Evolutionary conservation across 2,888 invertebrate genomes (phyloP).

Genomic region (Heteromyza rotundicornis): DNA sequence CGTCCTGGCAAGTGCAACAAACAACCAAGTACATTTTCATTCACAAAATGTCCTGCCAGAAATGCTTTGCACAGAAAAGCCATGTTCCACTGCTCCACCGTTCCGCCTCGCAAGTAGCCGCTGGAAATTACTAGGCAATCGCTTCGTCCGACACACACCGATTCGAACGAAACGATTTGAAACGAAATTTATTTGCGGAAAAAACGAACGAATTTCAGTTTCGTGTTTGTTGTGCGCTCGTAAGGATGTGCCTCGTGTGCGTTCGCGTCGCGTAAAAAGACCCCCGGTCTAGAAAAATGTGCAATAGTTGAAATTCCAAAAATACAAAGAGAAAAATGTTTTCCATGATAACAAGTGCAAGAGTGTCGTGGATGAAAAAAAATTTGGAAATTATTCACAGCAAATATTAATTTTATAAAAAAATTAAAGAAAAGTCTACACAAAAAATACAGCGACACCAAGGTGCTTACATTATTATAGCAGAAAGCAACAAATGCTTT

Average conservation of each 20-base stretch:
- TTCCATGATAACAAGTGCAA: too few relatives aligned
- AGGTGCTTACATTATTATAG: too few relatives aligned
- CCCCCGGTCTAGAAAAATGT: too few relatives aligned
- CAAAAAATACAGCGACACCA: too few relatives aligned
- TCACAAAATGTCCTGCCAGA: not conserved
- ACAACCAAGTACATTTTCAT: not conserved
- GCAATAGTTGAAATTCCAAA: too few relatives aligned
- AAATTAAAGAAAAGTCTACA: too few relatives aligned
- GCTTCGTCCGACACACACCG: not conserved
- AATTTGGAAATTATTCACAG: too few relatives aligned
- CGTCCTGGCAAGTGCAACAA: not conserved
- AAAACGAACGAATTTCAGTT: constrained; percentile 55
- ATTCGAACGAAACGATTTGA: not conserved
- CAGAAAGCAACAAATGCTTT: too few relatives aligned
- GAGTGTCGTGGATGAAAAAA: too few relatives aligned
- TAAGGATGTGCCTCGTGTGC: constrained; percentile 57
- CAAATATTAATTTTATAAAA: too few relatives aligned
- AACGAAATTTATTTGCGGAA: constrained; percentile 45
- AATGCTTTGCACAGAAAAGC: not conserved
- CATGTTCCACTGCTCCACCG: not conserved
- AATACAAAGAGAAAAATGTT: too few relatives aligned
- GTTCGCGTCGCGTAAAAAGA: constrained; percentile 46
- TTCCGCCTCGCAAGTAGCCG: constrained; percentile 6
- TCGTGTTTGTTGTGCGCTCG: constrained; percentile 61
- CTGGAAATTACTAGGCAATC: constrained; percentile 11